Evolutionary conservation across 2,888 invertebrate genomes (phyloP).

Genomic region (Chloroclysta siterata): DNA sequence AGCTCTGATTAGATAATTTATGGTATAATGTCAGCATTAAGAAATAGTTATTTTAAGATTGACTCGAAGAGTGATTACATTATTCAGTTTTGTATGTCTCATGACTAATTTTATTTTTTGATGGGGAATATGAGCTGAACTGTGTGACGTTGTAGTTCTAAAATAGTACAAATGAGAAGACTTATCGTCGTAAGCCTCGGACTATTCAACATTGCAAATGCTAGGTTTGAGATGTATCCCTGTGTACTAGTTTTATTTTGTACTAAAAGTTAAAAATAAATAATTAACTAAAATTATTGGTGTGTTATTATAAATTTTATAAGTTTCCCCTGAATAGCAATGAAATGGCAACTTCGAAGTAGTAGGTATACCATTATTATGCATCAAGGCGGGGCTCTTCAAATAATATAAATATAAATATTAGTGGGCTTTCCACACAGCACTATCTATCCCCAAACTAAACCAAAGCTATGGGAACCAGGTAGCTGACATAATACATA

Average conservation of each 20-base stretch:
- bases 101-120: conserved; percentile 75
- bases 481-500: too few species aligned
- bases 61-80: conserved; percentile 81
- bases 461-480: too few species aligned
- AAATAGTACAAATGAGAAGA: conserved; percentile 86
- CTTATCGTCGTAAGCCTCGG: conserved; percentile 85
- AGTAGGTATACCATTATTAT: too few species aligned
- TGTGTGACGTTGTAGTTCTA: conserved; percentile 84
- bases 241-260: conserved; percentile 86
- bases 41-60: conserved; percentile 59
- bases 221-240: conserved; percentile 86
- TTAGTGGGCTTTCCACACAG: too few species aligned
- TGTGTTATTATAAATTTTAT: conserved; percentile 24
- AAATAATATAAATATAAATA: too few species aligned
- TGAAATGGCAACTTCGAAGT: too few species aligned
- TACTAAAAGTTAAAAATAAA: conserved; percentile 86
- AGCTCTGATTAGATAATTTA: conserved; percentile 65
- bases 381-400: too few species aligned
- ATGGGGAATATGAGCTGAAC: conserved; percentile 80
- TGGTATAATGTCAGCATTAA: conserved; percentile 68
- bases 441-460: too few species aligned
- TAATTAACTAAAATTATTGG: conserved; percentile 70
- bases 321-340: too few species aligned
- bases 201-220: conserved; percentile 85
- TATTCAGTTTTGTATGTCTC: conserved; percentile 73